phyloP scores from a whole-genome alignment of 2,797 vertebrate species.

The Phaenicophaeus curvirostris region DNA sequence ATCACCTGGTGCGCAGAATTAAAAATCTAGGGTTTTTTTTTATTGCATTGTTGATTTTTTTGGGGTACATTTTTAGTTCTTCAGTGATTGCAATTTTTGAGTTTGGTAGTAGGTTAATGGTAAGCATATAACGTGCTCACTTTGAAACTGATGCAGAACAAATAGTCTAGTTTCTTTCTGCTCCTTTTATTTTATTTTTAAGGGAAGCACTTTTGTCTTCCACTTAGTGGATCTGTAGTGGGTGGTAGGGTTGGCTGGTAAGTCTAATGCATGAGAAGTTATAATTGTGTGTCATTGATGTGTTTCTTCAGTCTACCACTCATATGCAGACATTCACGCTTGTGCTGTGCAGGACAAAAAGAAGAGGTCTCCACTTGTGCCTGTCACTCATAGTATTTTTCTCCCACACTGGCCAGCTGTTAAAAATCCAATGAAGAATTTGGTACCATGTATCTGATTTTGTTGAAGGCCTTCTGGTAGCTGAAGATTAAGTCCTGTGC shows the following conservation, averaged over 20 bases:
- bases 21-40: not conserved
- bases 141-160: not conserved
- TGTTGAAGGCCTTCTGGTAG: not conserved
- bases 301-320: not conserved
- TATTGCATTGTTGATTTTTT: not conserved
- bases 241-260: not conserved
- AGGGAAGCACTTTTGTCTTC: not conserved
- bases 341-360: not conserved
- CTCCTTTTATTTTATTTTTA: not conserved
- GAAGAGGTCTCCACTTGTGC: not conserved
- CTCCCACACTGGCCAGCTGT: not conserved
- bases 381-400: not conserved
- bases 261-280: not conserved
- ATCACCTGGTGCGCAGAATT: not conserved
- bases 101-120: not conserved
- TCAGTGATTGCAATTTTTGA: not conserved
- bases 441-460: not conserved
- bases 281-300: not conserved
- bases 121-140: not conserved
- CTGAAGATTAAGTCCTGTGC: not conserved
- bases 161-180: not conserved
- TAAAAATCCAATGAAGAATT: not conserved
- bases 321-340: not conserved
- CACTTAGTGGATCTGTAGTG: not conserved
- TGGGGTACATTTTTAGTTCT: not conserved